Evolutionary conservation across 1,140 invertebrate genomes (phyloP).

Genomic region (Zaprionus davidi): DNA sequence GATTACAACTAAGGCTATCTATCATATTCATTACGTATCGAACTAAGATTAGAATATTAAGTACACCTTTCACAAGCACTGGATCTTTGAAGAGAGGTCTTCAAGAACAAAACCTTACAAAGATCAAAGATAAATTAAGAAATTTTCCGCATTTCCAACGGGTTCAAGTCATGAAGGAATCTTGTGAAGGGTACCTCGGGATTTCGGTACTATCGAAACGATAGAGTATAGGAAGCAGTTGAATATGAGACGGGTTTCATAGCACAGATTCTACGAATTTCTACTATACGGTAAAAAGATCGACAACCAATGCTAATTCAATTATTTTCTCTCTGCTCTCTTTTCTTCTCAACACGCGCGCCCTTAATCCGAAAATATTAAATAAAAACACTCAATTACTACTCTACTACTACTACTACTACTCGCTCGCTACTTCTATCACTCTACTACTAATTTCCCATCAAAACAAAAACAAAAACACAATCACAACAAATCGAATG

Average conservation of each 20-base stretch:
- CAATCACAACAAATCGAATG: constrained; percentile 36
- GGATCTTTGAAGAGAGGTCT: no score
- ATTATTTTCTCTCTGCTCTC: constrained; percentile 84
- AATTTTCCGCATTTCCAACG: background rate
- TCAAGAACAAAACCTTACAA: constrained; percentile 1
- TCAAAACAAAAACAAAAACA: constrained; percentile 30
- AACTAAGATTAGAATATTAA: constrained; percentile 15
- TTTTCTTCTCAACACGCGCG: constrained; percentile 82
- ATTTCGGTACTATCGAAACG: constrained; percentile 64
- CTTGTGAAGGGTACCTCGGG: constrained; percentile 38
- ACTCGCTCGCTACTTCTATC: constrained; percentile 59
- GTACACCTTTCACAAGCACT: constrained; percentile 39
- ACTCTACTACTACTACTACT: constrained; percentile 56
- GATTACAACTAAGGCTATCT: constrained; percentile 5
- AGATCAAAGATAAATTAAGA: background rate
- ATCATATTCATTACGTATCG: constrained; percentile 16
- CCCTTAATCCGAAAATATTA: constrained; percentile 58
- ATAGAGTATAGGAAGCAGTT: constrained; percentile 24
- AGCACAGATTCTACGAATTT: constrained; percentile 25
- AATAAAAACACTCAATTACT: constrained; percentile 57
- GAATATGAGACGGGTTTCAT: constrained; percentile 37
- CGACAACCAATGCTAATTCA: constrained; percentile 81
- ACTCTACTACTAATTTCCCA: constrained; percentile 62
- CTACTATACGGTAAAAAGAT: constrained; percentile 41
- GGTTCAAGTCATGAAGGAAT: background rate